Base-by-base conservation (phyloP, 2,797 vertebrate species). In the Aeoliscus strigatus region DNA sequence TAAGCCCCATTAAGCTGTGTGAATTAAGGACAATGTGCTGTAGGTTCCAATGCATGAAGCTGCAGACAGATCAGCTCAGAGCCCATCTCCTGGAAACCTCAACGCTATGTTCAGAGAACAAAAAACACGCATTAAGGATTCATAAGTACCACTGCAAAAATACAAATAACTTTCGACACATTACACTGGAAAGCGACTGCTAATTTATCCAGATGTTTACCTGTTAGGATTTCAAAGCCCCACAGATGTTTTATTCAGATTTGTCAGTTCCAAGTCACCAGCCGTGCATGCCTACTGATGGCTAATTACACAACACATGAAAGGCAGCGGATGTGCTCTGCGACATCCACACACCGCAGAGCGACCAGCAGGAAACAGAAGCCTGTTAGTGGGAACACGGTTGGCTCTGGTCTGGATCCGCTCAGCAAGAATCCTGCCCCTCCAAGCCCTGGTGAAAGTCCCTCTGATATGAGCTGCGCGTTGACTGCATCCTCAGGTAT, bases 221-320 rank as follows among this genome's bases (percentile, higher is more conserved):
- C 25, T 58, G 57, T 58, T 41, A 46, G 32, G 39, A 61, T 75
- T 80, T 74, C 74, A 77, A 76, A 84, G 60, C 45, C 51, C 63
- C 47, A 57, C 45, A 14, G 56, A 59, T 76, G 60, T 79, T 79
- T 83, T 60, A 75, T 75, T 79, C 39, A 55, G 61, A 75, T 70
- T 80, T 73, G 70, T 77, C 67, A 52, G 63, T 53, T 53, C 51
- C 42, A 44, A 66, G 61, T 68, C 71, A 54, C 34, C 24, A 44
- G 52, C 39, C 45, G 33, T 8, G 59, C 35, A 14, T 62, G 56
- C 36, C 30, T 36, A 66, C 51, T 63, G 69, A 72, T 60, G 66
- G 65, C 74, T 87, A 85, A 88, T 86, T 86, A 81, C 51, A 39
- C 54, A 36, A 51, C 66, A 77, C 74, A 79, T 83, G 75, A 85